A percentile compares a stretch with the other conserved stretches of the same genome.
phyloP scores from a whole-genome alignment of 2,797 vertebrate genomes.

The Semotilus atromaculatus region DNA sequence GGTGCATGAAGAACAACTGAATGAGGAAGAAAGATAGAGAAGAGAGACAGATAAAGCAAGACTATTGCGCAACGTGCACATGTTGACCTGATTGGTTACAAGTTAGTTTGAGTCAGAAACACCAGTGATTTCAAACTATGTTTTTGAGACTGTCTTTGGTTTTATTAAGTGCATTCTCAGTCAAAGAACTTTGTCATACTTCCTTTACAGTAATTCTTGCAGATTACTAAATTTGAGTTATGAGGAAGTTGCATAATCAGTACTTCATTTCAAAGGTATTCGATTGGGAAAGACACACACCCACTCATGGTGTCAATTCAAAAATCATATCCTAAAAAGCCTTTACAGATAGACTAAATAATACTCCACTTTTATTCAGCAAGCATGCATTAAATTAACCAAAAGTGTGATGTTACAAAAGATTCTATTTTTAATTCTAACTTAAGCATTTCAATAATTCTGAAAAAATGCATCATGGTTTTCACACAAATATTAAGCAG shows the following conservation, averaged over 20 bases:
- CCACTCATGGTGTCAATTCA: neutral
- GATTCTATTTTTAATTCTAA: neutral
- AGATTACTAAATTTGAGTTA: neutral
- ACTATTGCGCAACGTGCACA: no score
- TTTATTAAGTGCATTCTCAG: no score
- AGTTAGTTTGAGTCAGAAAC: no score
- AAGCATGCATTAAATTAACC: neutral
- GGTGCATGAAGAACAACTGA: conserved; percentile 99
- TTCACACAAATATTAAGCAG: no score
- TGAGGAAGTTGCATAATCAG: conserved; percentile 19
- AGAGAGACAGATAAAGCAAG: neutral
- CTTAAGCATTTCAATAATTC: no score
- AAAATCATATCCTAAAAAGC: neutral
- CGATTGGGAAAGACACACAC: neutral
- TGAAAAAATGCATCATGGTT: no score
- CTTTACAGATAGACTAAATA: neutral
- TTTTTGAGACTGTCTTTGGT: no score
- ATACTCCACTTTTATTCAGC: neutral
- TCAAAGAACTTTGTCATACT: neutral
- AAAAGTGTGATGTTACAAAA: neutral
- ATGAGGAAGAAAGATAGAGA: neutral
- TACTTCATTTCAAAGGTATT: neutral
- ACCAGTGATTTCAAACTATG: no score
- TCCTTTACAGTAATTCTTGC: neutral
- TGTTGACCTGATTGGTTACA: no score